These are phyloP conservation scores for Lagria hirta DNA, from an alignment of 2,888 invertebrate genomes.

Conservation along the genomic window DNA sequence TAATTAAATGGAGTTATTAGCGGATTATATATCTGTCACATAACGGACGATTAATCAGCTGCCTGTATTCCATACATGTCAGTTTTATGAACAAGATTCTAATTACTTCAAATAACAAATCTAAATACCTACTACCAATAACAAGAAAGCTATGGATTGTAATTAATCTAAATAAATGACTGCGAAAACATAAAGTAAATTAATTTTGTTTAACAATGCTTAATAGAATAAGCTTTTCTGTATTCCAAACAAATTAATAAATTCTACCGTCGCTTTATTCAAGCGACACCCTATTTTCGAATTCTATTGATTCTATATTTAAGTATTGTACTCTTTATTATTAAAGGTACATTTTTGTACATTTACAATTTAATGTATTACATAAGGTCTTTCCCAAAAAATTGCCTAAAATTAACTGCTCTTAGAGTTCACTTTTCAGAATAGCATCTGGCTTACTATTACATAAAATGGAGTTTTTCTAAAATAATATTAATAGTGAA, in stretches of 20 bases:
- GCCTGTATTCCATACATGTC: slow-evolving; percentile 23
- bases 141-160: slow-evolving; percentile 17
- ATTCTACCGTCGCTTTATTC: slow-evolving; percentile 1
- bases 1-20: slow-evolving; percentile 26
- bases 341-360: too few species aligned
- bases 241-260: background rate
- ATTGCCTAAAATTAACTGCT: too few species aligned
- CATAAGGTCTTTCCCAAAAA: too few species aligned
- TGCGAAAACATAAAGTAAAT: slow-evolving; percentile 7
- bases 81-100: slow-evolving; percentile 23
- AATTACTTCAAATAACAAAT: slow-evolving; percentile 22
- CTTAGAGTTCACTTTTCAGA: too few species aligned
- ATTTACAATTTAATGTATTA: too few species aligned
- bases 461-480: too few species aligned
- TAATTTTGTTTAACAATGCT: slow-evolving; percentile 12
- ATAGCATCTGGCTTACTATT: too few species aligned
- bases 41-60: slow-evolving; percentile 24
- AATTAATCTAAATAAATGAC: slow-evolving; percentile 14
- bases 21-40: slow-evolving; percentile 27
- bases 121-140: too few species aligned
- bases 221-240: slow-evolving; percentile 10
- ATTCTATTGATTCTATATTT: too few species aligned
- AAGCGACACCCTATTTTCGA: slow-evolving; percentile 10
- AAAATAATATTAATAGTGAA: too few species aligned
- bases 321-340: too few species aligned